These are phyloP conservation scores for Tetrax tetrax DNA, from an alignment of 2,113 vertebrate genomes.

Conservation along the genomic window DNA sequence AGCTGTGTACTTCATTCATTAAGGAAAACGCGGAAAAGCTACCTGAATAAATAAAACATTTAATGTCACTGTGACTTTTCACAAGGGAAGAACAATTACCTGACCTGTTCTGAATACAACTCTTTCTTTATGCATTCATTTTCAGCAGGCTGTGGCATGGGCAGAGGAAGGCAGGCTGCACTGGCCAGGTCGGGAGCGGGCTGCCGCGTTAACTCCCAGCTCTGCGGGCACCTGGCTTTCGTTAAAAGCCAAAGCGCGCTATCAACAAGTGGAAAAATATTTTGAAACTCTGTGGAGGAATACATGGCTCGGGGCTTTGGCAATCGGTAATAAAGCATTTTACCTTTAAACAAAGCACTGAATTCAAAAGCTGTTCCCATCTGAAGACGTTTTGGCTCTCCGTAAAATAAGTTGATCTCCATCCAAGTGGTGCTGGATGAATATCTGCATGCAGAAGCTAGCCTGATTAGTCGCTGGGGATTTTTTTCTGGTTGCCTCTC, in stretches of 20 bases:
- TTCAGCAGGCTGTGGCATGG: fast-evolving
- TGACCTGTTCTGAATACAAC: not conserved
- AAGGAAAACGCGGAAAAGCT: not conserved
- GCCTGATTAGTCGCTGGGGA: fast-evolving
- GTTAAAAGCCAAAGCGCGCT: not conserved
- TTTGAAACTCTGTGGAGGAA: not conserved
- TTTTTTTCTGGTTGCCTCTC: not conserved
- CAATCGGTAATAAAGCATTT: not conserved
- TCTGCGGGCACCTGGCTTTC: not conserved
- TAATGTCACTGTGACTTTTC: not conserved
- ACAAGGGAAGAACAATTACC: not conserved
- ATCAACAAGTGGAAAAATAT: not conserved
- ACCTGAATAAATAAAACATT: not conserved
- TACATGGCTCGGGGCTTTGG: not conserved
- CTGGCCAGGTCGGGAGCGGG: fast-evolving
- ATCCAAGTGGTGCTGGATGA: not conserved
- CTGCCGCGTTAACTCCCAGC: fast-evolving
- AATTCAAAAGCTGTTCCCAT: not conserved
- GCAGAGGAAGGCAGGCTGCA: not conserved
- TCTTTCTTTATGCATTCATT: not conserved
- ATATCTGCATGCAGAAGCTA: fast-evolving
- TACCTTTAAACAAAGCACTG: not conserved
- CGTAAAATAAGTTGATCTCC: not conserved
- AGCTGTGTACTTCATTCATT: fast-evolving
- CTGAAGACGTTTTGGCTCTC: not conserved